Percentiles rank a stretch among this genome's conserved stretches.
phyloP scores from a whole-genome alignment of 53 echinoderm and acorn worm genomes.

The Mesocentrotus franciscanus region DNA sequence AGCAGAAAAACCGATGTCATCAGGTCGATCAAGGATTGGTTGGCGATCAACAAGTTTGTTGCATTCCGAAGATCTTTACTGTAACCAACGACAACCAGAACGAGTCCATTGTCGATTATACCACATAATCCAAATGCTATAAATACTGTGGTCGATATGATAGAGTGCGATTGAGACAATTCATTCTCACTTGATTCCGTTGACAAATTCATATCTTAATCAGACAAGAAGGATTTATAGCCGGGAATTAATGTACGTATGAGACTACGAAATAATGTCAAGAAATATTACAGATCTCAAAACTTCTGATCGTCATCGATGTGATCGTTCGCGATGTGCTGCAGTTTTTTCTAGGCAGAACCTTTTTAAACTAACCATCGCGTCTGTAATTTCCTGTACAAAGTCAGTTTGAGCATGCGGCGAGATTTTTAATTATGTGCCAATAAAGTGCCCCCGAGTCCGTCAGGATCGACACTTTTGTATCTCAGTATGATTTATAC shows the following conservation, averaged over 20 bases:
- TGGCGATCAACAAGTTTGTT: constrained; percentile 47
- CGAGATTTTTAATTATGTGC: too few species aligned
- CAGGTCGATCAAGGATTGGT: constrained; percentile 49
- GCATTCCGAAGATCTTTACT: constrained; percentile 23
- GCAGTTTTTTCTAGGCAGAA: too few species aligned
- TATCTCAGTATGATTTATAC: too few species aligned
- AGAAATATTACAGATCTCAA: too few species aligned
- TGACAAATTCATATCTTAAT: not conserved
- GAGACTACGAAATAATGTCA: too few species aligned
- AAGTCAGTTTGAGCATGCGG: not conserved
- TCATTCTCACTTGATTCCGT: not conserved
- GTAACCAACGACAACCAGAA: constrained; percentile 6
- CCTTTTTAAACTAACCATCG: too few species aligned
- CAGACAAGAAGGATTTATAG: not conserved
- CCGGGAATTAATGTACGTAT: too few species aligned
- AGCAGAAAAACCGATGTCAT: constrained; percentile 8
- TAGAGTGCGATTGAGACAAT: not conserved
- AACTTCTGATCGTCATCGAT: too few species aligned
- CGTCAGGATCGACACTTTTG: too few species aligned
- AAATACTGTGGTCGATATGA: constrained; percentile 41
- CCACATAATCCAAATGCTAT: constrained; percentile 4
- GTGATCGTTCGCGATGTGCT: too few species aligned
- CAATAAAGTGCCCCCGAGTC: too few species aligned
- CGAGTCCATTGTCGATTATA: constrained; percentile 41
- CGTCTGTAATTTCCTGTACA: not conserved